A percentile compares a stretch with the other conserved stretches of the same genome.
phyloP scores from a whole-genome alignment of 2,797 vertebrate species.

The Parambassis ranga region DNA sequence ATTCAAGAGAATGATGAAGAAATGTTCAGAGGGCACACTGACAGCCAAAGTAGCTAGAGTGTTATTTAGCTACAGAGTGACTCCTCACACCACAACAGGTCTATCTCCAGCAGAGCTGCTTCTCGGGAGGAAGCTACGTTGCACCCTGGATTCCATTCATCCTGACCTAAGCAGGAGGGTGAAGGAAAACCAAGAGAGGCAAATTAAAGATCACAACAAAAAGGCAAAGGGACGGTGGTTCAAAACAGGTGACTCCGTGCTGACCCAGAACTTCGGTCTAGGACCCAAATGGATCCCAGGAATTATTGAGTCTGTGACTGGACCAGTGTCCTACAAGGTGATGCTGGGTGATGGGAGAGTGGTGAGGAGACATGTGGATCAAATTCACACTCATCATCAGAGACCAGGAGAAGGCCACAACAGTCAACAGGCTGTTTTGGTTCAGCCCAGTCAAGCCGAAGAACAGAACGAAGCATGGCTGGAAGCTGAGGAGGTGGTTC shows the following conservation, averaged over 20 bases:
- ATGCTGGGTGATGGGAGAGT: slow-evolving; percentile 2
- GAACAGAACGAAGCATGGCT: too few species aligned
- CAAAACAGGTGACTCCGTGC: background rate
- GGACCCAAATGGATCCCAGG: slow-evolving; percentile 31
- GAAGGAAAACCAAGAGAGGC: background rate
- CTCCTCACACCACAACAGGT: slow-evolving; percentile 10
- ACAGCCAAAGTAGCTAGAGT: background rate
- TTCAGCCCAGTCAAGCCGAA: too few species aligned
- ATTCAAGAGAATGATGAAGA: background rate
- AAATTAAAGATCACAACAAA: slow-evolving; percentile 1
- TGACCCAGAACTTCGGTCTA: slow-evolving; percentile 12
- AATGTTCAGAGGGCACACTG: background rate
- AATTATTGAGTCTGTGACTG: slow-evolving; percentile 11
- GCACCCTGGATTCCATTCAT: slow-evolving; percentile 1
- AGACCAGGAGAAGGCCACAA: too few species aligned
- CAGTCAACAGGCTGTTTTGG: too few species aligned
- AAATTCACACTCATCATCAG: too few species aligned
- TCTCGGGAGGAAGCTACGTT: background rate
- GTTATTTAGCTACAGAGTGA: slow-evolving; percentile 14
- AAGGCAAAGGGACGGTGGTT: background rate
- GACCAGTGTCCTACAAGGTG: slow-evolving; percentile 23
- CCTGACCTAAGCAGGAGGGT: slow-evolving; percentile 4
- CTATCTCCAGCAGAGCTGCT: slow-evolving; percentile 4
- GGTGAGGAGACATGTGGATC: slow-evolving; percentile 15
- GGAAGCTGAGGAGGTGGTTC: too few species aligned